These are phyloP conservation scores for Actinopyga echinites DNA, from an alignment of 53 echinoderm and acorn worm species.

Conservation along the genomic window DNA sequence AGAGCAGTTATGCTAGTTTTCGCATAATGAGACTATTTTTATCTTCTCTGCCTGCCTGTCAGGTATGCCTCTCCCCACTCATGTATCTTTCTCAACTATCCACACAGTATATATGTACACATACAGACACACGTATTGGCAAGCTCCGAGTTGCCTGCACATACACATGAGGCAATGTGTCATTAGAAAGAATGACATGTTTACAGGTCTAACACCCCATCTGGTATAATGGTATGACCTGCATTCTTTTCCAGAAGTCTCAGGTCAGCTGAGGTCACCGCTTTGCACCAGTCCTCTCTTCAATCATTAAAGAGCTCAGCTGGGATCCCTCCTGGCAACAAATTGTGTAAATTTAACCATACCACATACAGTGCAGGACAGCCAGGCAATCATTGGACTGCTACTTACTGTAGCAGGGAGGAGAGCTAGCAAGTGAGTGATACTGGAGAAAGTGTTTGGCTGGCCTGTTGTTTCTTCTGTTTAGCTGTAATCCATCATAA, in stretches of 20 bases:
- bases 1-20: too few relatives aligned
- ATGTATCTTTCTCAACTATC: too few relatives aligned
- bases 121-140: too few relatives aligned
- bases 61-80: too few relatives aligned
- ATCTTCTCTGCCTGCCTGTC: too few relatives aligned
- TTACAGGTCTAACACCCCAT: conserved; percentile 32
- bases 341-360: conserved; percentile 40
- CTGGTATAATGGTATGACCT: conserved; percentile 22
- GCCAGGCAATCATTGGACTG: too few relatives aligned
- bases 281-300: conserved; percentile 28
- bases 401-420: too few relatives aligned
- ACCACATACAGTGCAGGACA: conserved; percentile 22
- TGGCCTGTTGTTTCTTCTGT: conserved; percentile 12
- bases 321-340: conserved; percentile 34
- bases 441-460: conserved; percentile 10
- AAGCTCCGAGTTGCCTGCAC: neutral
- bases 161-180: conserved; percentile 5
- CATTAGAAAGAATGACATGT: conserved; percentile 36
- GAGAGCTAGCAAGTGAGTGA: too few relatives aligned
- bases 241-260: conserved; percentile 26
- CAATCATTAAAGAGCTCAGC: conserved; percentile 28
- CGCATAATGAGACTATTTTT: too few relatives aligned
- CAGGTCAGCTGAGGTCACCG: conserved; percentile 33
- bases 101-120: too few relatives aligned
- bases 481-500: conserved; percentile 31